These are phyloP conservation scores for Epizoanthus ramosus DNA, from an alignment of 92 coral and sea anemone species.

Conservation along the genomic window DNA sequence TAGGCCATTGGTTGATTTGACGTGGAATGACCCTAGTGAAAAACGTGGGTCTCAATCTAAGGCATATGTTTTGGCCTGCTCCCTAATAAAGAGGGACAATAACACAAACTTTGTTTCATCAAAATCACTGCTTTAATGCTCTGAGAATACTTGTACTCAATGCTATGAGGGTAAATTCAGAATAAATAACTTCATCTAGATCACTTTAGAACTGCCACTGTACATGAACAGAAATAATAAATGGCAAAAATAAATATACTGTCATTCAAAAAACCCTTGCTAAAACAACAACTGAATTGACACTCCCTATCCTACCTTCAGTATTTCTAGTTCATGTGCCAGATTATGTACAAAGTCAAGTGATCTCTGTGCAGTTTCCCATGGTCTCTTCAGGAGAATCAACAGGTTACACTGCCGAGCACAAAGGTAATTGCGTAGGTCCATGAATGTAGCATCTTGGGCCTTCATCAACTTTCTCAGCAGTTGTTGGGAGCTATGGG, in stretches of 20 bases:
- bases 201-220: too few species aligned
- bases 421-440: constrained; percentile 90
- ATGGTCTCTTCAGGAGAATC: constrained; percentile 69
- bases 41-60: too few species aligned
- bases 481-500: constrained; percentile 68
- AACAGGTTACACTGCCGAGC: constrained; percentile 90
- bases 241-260: background rate
- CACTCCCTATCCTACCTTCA: constrained; percentile 58
- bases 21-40: too few species aligned
- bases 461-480: constrained; percentile 75
- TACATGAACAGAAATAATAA: background rate
- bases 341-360: constrained; percentile 90
- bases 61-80: too few species aligned
- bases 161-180: too few species aligned
- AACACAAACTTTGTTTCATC: too few species aligned
- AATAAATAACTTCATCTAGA: too few species aligned
- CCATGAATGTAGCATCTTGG: constrained; percentile 84
- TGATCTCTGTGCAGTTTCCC: constrained; percentile 90
- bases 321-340: constrained; percentile 76
- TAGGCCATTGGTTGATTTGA: too few species aligned
- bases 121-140: too few species aligned
- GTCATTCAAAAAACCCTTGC: background rate
- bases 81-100: too few species aligned
- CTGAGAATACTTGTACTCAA: too few species aligned
- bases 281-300: background rate